Evolutionary conservation across 2,113 vertebrate genomes (phyloP), one percentile per base, ranked within the genome.

Genomic region (Trematomus loennbergii): DNA sequence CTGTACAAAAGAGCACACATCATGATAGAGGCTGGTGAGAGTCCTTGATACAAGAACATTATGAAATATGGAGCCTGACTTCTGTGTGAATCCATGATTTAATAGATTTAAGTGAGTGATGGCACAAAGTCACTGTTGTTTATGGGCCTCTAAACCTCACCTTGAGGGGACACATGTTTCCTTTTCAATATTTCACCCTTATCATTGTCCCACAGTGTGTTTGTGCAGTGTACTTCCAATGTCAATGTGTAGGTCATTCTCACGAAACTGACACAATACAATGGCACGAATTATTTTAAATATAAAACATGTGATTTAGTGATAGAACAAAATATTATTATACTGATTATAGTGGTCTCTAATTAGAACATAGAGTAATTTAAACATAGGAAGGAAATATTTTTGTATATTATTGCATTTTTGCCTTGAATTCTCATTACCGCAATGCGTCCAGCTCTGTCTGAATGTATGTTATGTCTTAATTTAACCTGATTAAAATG

Each of bases 11-110:
- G 22, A 46, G 1, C 33, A 54, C 17, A 33, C 18, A 49, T 52
- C 13, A 2, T 40, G 40, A 66, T 25, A 22, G 33, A 3, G 48
- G 67, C 50, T 60, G 29, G 1, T 12, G 9, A 53, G 49, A 64
- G 67, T 54, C 78, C 68, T 85, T 81, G 68, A 79, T 54, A 77
- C 10, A 17, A 46, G 49, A 48, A 29, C 16, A 48, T 17, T 29
- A 59, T 43, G 10, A 22, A 61, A 9, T 16, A 45, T 13, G 13
- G 1, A 5, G 17, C 12, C 65, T 63, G 68, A 20, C n/a, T 46
- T 5, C 25, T 63, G 8, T 55, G 1, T 72, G 20, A 53, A 40
- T 52, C 15, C 20, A 17, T 20, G 11, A 57, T 7, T 43, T 10
- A 49, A 59, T 29, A 20, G 17, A 72, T 75, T 48, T 54, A 60